A percentile compares a stretch with the other conserved stretches of the same genome.
These are phyloP conservation scores for Drosophila nebulosa DNA, from an alignment of 1,140 invertebrate genomes.

Conservation along the genomic window DNA sequence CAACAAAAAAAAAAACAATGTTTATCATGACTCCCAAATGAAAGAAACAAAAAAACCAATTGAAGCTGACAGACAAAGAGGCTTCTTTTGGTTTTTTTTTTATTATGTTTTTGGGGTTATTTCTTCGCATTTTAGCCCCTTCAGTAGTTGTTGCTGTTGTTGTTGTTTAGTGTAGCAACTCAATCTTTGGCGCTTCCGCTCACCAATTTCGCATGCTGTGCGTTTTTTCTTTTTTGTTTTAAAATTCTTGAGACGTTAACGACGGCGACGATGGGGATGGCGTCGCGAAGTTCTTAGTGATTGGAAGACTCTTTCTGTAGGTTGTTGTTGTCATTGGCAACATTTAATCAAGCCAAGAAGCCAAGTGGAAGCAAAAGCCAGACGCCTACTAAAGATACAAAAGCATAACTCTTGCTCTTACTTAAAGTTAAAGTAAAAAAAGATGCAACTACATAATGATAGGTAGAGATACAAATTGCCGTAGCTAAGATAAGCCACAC, in stretches of 20 bases:
- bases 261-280: conserved; percentile 18
- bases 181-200: conserved; percentile 47
- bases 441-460: conserved; percentile 57
- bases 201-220: conserved; percentile 28
- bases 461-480: conserved; percentile 19
- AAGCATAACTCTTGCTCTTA: conserved; percentile 46
- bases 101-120: conserved; percentile 31
- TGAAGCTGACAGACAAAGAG: conserved; percentile 12
- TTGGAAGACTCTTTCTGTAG: conserved; percentile 53
- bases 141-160: background rate
- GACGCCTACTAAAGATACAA: conserved; percentile 49
- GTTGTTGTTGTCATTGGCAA: conserved; percentile 63
- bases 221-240: conserved; percentile 18
- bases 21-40: background rate
- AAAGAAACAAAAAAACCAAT: conserved; percentile 7
- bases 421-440: background rate
- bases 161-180: conserved; percentile 3
- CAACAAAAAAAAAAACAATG: too few relatives aligned
- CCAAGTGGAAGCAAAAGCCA: conserved; percentile 64
- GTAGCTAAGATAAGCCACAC: too few relatives aligned
- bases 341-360: conserved; percentile 75
- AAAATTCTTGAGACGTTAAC: conserved; percentile 65
- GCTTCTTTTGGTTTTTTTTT: conserved; percentile 29
- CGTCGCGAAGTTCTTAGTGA: conserved; percentile 31
- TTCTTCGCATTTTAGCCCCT: background rate